Evolutionary conservation across 2,888 invertebrate species (phyloP), one percentile per base, ranked within the genome.

Genomic region (Chymomyza procnemis): DNA sequence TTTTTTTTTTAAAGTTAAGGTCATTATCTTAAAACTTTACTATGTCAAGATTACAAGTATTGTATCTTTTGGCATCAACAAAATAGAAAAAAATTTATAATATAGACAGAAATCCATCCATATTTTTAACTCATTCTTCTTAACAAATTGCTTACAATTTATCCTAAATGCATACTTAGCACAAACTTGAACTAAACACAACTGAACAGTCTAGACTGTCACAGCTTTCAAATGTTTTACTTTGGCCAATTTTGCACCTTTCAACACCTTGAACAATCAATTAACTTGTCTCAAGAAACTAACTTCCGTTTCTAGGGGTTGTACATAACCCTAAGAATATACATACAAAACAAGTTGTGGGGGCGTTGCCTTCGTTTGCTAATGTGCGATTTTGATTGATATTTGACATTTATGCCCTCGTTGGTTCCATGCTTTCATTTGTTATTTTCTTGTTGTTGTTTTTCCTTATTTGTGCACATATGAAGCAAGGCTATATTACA

Each of bases 301-400:
- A 50, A 50, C 50, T 50, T 50, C 50, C 50, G 50, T 5, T 1
- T 69, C 63, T 67, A 76, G 34, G 34, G 8, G 65, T 69, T 69
- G 67, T 54, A 69, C 21, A 18, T 61, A 65, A 71, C 64, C 72
- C 61, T 12, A 41, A 3, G 12, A 41, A 41, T 41, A 41, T 12
- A 4, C 3, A 5, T 1, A 9, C 34, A 41, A 41, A 2, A 14
- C 4, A 8, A 16, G 57, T 68, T 82, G 8, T 2, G 9, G 34
- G 6, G 34, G 34, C 34, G 34, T 41, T 41, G 12, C 34, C 34
- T 41, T 41, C 34, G 78, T 70, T 80, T 70, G 76, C 52, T 62
- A 65, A 76, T 73, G 84, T 79, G 85, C 74, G 76, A 81, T 78
- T 88, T 79, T 87, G 85, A 88, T 87, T 84, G 87, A 88, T 88